phyloP scores from a whole-genome alignment of 2,797 vertebrate genomes.

The Antrozous pallidus region DNA sequence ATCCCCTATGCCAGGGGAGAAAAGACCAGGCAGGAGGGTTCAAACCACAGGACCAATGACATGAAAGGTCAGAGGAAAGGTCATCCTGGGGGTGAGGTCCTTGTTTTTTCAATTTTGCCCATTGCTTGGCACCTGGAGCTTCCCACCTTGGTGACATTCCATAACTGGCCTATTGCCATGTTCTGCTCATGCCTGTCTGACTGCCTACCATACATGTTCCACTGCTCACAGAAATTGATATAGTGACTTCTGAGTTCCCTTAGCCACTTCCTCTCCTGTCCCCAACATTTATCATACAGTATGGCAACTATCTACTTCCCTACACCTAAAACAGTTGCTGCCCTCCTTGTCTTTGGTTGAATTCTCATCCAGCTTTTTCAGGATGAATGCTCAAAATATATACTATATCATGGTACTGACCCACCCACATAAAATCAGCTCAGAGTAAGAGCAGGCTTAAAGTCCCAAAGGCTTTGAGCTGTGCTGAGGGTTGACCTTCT shows the following conservation, averaged over 20 bases:
- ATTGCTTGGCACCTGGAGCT: background rate
- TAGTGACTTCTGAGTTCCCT: accelerated
- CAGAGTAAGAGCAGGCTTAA: background rate
- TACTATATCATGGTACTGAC: background rate
- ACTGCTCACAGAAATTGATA: background rate
- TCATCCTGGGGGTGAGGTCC: background rate
- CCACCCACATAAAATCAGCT: background rate
- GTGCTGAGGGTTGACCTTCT: background rate
- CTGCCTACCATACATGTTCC: background rate
- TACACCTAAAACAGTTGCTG: background rate
- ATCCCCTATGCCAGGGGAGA: background rate
- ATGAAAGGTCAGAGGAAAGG: background rate
- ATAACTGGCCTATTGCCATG: background rate
- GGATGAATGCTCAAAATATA: background rate
- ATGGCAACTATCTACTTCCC: background rate
- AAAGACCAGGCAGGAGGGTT: background rate
- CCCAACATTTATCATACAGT: background rate
- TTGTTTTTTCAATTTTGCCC: background rate
- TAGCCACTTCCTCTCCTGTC: background rate
- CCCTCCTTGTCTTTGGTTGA: background rate
- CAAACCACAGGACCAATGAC: background rate
- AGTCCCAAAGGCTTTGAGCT: background rate
- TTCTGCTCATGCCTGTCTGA: background rate
- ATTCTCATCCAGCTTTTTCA: background rate
- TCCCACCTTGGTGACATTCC: background rate